Evolutionary conservation across 2,888 invertebrate species (phyloP), one percentile per base, ranked within the genome.

Genomic region (Petrolisthes manimaculis): DNA sequence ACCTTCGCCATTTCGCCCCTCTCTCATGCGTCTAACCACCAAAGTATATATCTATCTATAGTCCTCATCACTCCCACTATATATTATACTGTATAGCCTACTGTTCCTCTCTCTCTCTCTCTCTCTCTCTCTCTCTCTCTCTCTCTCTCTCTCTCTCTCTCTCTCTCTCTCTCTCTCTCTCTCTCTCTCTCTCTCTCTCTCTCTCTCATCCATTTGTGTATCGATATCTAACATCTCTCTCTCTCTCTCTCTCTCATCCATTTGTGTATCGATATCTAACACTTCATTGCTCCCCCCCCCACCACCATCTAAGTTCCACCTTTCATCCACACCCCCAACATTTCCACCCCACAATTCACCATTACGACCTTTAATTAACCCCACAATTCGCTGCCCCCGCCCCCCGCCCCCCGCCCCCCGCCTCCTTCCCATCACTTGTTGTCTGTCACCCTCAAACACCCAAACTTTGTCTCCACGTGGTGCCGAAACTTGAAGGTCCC

Each of bases 101-200:
- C 8, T 37, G 12, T 37, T 37, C 21, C 74, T 21, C 37, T 74
- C 74, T 6, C 74, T 74, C 67, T 67, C 14, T 67, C 12, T 14
- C 18, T 67, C 67, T 67, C 18, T 67, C 14, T 12, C 18, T 67
- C 18, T 67, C 67, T 67, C 18, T 67, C 67, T 67, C 18, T 67
- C 67, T 67, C 18, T 14, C 67, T 67, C 67, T 14, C 75, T 75
- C 24, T n/a, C n/a, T 75, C 75, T n/a, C 21, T 75, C 75, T n/a
- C 75, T 75, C 51, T 51, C 51, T 78, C n/a, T 78, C 9, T 78
- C 78, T 78, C n/a, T 51, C 78, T 78, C 53, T 51, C 51, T 8
- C 9, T 37, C 12, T 78, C 78, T 78, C 56, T 80, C n/a, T 54
- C 24, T 83, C 56, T 21, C 12, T 12, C 54, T 54, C 18, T 55